Conservation (phyloP, 2,113 vertebrate species). For the Ictidomys tridecemlineatus region DNA sequence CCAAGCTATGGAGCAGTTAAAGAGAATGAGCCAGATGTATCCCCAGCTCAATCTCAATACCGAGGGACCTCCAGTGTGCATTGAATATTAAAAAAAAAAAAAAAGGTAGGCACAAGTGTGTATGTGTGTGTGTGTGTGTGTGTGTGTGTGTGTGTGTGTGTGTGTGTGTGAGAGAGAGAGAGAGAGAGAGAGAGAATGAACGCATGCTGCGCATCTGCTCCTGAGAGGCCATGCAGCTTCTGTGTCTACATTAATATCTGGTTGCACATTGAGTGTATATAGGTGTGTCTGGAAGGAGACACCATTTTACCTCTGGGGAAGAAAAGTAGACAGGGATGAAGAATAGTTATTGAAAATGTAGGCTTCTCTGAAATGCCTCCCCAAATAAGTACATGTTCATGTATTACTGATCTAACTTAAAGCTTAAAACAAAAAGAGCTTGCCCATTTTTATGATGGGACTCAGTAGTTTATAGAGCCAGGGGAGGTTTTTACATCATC, state of each 20-base stretch:
- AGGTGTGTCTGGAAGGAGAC: neutral
- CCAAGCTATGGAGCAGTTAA: neutral
- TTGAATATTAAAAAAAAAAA: neutral
- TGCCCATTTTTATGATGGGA: neutral
- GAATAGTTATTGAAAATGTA: neutral
- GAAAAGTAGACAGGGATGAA: neutral
- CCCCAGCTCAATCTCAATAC: neutral
- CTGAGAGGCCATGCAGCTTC: neutral
- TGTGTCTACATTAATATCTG: neutral
- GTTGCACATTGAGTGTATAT: no score
- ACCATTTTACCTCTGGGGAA: neutral
- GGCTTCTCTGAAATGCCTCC: neutral
- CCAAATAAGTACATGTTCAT: neutral
- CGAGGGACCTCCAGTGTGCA: neutral
- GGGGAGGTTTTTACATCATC: neutral
- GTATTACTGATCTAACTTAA: neutral
- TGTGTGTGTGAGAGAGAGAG: neutral
- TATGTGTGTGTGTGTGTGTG: no score
- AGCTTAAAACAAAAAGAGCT: neutral
- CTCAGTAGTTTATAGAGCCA: neutral
- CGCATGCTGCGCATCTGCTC: no score
- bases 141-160: no score
- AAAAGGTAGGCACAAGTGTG: neutral
- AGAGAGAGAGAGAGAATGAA: no score
- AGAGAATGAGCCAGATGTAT: neutral